A percentile compares a stretch with the other conserved stretches of the same genome.
These are phyloP conservation scores for Mesocentrotus franciscanus DNA, from an alignment of 53 echinoderm and acorn worm genomes.

Conservation along the genomic window DNA sequence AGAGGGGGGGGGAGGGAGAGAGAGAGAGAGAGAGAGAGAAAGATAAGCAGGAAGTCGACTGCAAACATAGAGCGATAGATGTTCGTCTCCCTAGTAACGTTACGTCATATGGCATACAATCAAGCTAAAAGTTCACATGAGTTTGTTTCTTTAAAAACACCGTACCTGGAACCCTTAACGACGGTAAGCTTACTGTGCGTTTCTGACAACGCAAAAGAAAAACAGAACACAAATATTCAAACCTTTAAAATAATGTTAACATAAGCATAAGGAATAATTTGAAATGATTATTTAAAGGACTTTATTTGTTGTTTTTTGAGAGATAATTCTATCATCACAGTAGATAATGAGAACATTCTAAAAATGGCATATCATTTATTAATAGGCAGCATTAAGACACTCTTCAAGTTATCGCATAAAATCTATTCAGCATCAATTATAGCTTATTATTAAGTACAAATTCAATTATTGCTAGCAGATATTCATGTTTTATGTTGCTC, in stretches of 20 bases:
- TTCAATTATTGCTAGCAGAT: too few species aligned
- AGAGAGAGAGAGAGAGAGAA: slow-evolving; percentile 12
- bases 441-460: too few species aligned
- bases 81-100: slow-evolving; percentile 51
- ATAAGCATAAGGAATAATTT: too few species aligned
- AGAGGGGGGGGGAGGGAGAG: slow-evolving; percentile 10
- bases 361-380: background rate
- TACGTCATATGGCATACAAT: slow-evolving; percentile 42
- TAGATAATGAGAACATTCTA: too few species aligned
- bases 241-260: too few species aligned
- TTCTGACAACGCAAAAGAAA: background rate
- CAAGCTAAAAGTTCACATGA: slow-evolving; percentile 38
- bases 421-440: background rate
- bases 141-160: slow-evolving; percentile 11
- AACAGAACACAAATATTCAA: too few species aligned
- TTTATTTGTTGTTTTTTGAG: too few species aligned
- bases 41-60: slow-evolving; percentile 37
- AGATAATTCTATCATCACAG: too few species aligned
- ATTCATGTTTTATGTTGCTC: too few species aligned
- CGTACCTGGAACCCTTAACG: background rate
- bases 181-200: background rate
- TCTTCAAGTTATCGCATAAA: background rate
- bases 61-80: slow-evolving; percentile 31
- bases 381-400: background rate
- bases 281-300: too few species aligned